Evolutionary conservation across 1,140 invertebrate genomes (phyloP), one percentile per base, ranked within the genome.

Genomic region (Drosophila nikananu): DNA sequence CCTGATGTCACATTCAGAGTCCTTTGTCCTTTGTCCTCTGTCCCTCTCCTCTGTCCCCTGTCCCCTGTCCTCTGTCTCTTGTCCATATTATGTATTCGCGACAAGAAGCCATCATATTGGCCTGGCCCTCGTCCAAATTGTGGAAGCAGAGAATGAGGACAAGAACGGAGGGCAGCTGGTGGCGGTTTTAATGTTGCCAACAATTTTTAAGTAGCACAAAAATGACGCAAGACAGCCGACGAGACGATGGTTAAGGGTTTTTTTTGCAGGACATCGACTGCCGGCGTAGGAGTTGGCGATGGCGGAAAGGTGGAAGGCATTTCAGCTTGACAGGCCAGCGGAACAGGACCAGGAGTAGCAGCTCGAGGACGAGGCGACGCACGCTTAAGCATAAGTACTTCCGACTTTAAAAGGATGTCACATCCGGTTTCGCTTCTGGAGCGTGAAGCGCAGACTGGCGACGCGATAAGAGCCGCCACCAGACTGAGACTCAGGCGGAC

Each of bases 371-470:
- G 71, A 54, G 68, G 60, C 83, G 81, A 86, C 86, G 91, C 86
- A 91, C 83, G 90, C 90, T 92, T 92, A 91, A 92, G 78, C 89
- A 91, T 92, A 92, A 92, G 90, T 92, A 92, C 90, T 92, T 92
- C 90, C 90, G 90, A 92, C 90, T 92, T 92, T 92, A 92, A 92
- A 92, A 92, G 90, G 86, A 92, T 92, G 90, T 92, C 90, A 92
- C 90, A 91, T 92, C 90, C 90, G 83, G 77, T 92, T 87, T 81
- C 81, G 77, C 60, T 83, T 91, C 80, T 83, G 86, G 86, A 90
- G 86, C 86, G 86, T 90, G 86, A 90, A 90, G 86, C 79, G 82
- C 68, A 81, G 86, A 67, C 77, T 87, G 77, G 68, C 77, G 81
- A 87, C 84, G 81, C 81, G 84, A 87, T 87, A 87, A 87, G 84